Percentiles rank a stretch among this genome's conserved stretches.
These are phyloP conservation scores for Paelopatides confundens DNA, from an alignment of 53 echinoderm and acorn worm genomes.

Conservation along the genomic window DNA sequence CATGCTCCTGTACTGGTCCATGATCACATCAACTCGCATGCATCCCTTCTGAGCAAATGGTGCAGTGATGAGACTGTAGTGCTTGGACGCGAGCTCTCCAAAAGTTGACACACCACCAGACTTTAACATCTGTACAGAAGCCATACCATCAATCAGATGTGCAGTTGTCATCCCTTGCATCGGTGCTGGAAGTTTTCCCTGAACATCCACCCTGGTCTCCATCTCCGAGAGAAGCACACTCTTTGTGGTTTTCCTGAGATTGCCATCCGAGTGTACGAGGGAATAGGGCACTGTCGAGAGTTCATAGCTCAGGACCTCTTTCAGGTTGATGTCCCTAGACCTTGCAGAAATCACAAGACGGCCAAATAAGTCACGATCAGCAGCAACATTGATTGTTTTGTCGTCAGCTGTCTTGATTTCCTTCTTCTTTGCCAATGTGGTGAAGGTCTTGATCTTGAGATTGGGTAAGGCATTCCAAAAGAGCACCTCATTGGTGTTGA, in stretches of 20 bases:
- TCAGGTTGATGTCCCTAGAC: neutral
- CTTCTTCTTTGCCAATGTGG: neutral
- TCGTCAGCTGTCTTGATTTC: constrained; percentile 2
- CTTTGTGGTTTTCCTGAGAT: constrained; percentile 8
- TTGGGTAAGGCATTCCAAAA: constrained; percentile 12
- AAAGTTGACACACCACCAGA: constrained; percentile 3
- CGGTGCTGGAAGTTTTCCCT: neutral
- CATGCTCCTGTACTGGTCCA: neutral
- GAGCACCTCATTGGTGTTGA: constrained; percentile 4
- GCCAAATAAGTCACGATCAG: neutral
- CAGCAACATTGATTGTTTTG: neutral
- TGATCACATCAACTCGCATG: constrained; percentile 2
- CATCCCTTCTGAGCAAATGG: neutral
- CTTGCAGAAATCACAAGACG: neutral
- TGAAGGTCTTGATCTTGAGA: neutral
- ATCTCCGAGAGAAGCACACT: constrained; percentile 18
- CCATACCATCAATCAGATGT: constrained; percentile 2
- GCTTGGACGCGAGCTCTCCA: constrained; percentile 10
- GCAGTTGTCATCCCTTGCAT: neutral
- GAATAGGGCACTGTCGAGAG: neutral
- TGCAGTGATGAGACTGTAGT: neutral
- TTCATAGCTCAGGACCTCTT: neutral
- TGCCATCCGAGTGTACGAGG: neutral
- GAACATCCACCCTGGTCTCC: neutral
- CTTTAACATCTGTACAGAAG: neutral